Percentiles rank a stretch among this genome's conserved stretches.
These are phyloP conservation scores for Eospalax fontanierii DNA, from an alignment of 2,797 vertebrate species.

Conservation along the genomic window DNA sequence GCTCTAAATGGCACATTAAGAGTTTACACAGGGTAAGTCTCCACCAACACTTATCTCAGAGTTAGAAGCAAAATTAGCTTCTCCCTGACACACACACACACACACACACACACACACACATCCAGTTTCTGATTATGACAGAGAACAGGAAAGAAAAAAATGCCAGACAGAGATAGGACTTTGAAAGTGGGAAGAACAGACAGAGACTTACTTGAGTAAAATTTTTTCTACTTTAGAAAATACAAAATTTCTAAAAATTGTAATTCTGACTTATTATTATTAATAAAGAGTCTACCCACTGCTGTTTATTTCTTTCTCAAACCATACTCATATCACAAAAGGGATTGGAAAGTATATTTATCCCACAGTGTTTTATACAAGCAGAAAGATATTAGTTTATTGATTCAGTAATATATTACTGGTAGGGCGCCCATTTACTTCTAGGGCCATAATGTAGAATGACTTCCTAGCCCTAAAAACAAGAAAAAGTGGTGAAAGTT, in stretches of 20 bases:
- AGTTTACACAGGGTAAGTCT: neutral
- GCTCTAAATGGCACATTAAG: neutral
- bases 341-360: neutral
- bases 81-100: too few relatives aligned
- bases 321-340: neutral
- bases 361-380: neutral
- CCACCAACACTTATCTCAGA: neutral
- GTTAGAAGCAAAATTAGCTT: neutral
- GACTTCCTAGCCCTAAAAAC: neutral
- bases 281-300: neutral
- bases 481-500: neutral
- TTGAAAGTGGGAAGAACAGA: neutral
- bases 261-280: conserved; percentile 50
- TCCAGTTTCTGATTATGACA: too few relatives aligned
- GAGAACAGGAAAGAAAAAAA: neutral
- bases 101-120: too few relatives aligned
- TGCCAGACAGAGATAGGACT: neutral
- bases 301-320: neutral
- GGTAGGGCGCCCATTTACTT: conserved; percentile 16
- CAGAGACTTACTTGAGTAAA: too few relatives aligned
- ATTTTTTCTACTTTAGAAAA: too few relatives aligned
- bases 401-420: neutral
- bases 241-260: neutral
- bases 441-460: neutral
- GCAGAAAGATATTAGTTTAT: neutral